A percentile compares a stretch with the other conserved stretches of the same genome.
Conservation (phyloP, 2,888 invertebrate species). For the Cotesia congregata region DNA sequence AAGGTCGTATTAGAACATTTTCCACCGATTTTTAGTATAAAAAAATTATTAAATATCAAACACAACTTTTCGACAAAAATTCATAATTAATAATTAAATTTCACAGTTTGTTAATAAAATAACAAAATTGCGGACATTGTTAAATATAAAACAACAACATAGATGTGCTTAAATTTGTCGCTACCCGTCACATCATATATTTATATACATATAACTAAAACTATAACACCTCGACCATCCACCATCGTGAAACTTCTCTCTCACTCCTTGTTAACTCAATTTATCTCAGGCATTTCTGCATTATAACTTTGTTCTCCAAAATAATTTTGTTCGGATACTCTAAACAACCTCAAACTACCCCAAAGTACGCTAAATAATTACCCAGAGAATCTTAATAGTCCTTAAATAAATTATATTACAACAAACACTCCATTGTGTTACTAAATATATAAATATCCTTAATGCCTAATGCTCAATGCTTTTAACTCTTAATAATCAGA, state of each 20-base stretch:
- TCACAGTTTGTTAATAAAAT: not conserved
- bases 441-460: not conserved
- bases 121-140: not conserved
- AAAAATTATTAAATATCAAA: not conserved
- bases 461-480: too few species aligned
- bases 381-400: not conserved
- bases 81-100: not conserved
- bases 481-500: not conserved
- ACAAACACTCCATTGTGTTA: not conserved
- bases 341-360: conserved; percentile 1
- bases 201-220: not conserved
- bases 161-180: not conserved
- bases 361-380: not conserved
- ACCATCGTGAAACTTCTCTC: not conserved
- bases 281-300: not conserved
- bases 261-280: not conserved
- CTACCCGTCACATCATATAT: not conserved
- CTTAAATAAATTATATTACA: not conserved
- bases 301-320: not conserved
- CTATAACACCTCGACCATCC: not conserved
- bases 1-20: too few species aligned
- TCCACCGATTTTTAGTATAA: too few species aligned
- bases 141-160: not conserved
- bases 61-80: not conserved
- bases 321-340: conserved; percentile 1